Conservation (phyloP, 2,888 invertebrate species). For the Drosophila pseudotakahashii region DNA sequence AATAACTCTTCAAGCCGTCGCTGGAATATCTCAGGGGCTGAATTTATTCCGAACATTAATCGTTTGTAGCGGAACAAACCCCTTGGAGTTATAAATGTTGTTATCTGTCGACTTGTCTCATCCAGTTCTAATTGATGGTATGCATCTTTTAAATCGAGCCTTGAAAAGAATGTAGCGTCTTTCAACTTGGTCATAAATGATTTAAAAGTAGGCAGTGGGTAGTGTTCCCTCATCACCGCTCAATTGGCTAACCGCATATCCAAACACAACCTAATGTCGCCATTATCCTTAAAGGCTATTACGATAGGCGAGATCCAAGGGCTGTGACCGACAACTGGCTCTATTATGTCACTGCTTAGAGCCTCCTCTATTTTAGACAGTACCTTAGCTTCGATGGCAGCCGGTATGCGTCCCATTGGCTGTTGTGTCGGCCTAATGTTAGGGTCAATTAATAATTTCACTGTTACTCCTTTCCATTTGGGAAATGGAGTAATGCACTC, state of each 20-base stretch:
- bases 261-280: neutral
- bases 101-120: no score
- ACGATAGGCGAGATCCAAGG: no score
- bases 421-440: neutral
- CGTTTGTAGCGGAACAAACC: no score
- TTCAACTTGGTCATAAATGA: neutral
- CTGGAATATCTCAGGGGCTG: no score
- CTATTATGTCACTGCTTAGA: neutral
- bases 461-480: neutral
- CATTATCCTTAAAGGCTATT: neutral
- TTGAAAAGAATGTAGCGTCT: neutral
- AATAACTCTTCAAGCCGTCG: slow-evolving; percentile 11
- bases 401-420: neutral
- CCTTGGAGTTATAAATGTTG: no score
- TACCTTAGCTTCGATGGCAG: neutral
- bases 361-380: neutral
- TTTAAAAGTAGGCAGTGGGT: neutral
- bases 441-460: neutral
- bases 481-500: neutral
- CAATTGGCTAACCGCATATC: neutral
- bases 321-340: no score
- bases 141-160: no score
- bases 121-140: no score
- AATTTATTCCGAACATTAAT: no score
- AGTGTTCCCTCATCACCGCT: neutral